Base-by-base conservation (phyloP, 2,888 invertebrate genomes). In the Eurytoma californica region DNA sequence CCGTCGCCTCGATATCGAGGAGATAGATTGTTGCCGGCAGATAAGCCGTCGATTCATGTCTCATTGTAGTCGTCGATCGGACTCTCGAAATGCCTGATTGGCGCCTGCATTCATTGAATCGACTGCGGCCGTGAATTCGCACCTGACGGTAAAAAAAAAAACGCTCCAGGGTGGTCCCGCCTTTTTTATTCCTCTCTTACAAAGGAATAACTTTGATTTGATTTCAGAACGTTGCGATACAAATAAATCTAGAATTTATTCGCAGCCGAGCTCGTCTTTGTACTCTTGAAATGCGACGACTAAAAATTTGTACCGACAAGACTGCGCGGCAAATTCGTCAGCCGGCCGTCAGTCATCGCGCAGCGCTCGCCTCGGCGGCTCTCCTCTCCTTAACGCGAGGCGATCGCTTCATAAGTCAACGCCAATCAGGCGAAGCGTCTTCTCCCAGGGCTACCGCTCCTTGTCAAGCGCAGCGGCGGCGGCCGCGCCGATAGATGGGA, bases 391-490 rank as follows among this genome's bases (percentile, higher is more conserved):
- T 39, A 75, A 61, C 83, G 84, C 83, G 84, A 85, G 83, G 82
- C 83, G 85, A 87, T 87, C 85, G 87, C 84, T 87, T 87, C 85
- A 85, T 87, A 87, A 87, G 86, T 87, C 85, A 86, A 87, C 84
- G 86, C 85, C 86, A 85, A 87, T 87, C 86, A 86, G 83, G 80
- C 73, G 76, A 20, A 7, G 51, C 58, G 55, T 28, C 55, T 28
- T 57, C 57, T 49, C 18, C 30, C 30, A 49, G 55, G 39, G 16
- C 63, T 18, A 20, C 63, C 3, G 3, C 53, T 16, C 53, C 80
- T 74, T 79, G 70, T 78, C 77, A 77, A 73, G 28, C 24, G 60
- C 28, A 20, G 73, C 79, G 16, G 78, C 66, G 75, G 80, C 80
- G 77, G 74, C 74, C 67, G 68, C 57, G 70, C 58, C 70, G 69